A percentile compares a stretch with the other conserved stretches of the same genome.
Conservation (phyloP, 2,888 invertebrate genomes). For the Hipparchia semele region DNA sequence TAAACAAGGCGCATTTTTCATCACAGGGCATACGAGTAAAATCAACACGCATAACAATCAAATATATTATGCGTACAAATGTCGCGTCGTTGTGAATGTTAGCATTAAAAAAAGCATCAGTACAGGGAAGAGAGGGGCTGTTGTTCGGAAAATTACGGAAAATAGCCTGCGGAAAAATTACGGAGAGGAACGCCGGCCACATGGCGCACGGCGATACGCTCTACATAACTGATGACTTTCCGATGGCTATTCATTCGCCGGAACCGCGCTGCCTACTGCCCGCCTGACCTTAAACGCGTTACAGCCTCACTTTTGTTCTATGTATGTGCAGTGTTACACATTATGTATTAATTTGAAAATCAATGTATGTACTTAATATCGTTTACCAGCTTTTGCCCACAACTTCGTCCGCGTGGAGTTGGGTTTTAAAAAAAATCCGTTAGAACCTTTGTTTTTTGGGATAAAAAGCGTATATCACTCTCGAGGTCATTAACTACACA, state of each 20-base stretch:
- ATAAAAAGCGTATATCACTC: too few relatives aligned
- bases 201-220: conserved; percentile 77
- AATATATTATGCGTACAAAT: conserved; percentile 43
- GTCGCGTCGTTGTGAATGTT: conserved; percentile 51
- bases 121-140: conserved; percentile 54
- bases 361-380: too few relatives aligned
- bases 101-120: conserved; percentile 63
- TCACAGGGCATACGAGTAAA: conserved; percentile 2
- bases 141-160: conserved; percentile 73
- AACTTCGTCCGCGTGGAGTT: too few relatives aligned
- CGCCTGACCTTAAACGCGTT: conserved; percentile 38
- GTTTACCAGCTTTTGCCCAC: too few relatives aligned
- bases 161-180: conserved; percentile 76
- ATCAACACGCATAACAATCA: conserved; percentile 31
- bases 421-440: too few relatives aligned
- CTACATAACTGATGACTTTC: conserved; percentile 82
- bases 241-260: conserved; percentile 79
- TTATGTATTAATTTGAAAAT: background rate
- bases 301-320: conserved; percentile 31
- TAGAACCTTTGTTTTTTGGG: too few relatives aligned
- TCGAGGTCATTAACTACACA: too few relatives aligned
- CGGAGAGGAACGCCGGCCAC: conserved; percentile 67
- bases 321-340: background rate
- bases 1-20: background rate
- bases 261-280: conserved; percentile 45